Base-by-base conservation (phyloP, 1,140 invertebrate species). In the Heliconius nattereri region DNA sequence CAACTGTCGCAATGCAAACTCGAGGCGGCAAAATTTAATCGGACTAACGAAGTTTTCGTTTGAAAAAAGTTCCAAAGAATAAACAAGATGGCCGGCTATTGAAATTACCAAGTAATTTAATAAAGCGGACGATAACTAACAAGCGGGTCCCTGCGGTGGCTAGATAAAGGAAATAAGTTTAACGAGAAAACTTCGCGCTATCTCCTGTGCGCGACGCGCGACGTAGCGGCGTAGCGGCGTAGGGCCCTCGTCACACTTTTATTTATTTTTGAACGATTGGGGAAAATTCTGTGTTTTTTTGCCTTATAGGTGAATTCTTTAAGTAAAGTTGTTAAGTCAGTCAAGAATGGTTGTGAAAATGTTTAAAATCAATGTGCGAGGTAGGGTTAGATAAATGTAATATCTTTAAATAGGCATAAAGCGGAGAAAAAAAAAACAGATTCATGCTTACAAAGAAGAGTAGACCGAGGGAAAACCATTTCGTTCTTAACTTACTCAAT, bases 81-180 rank as follows among this genome's bases (percentile, higher is more conserved):
- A 89, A 89, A 89, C 85, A 88, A 85, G 83, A 81, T 76, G 81
- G 76, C 80, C 83, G 81, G 81, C 84, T 83, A 87, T 86, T 89
- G 87, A 88, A 91, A 91, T 90, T 88, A 88, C 86, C 86, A 88
- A 91, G 88, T 88, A 91, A 91, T 88, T 91, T 88, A 91, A 91
- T 90, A 91, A 90, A 89, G 84, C 81, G 84, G 81, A 72, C 84
- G 87, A 89, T 91, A 90, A 89, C 84, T 85, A 87, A 85, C 80
- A 83, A 84, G 83, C 82, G 82, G 49, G 71, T 81, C 85, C 83
- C 83, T 78, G 86, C 84, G 81, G 86, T 78, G 84, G 86, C 85
- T 85, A 88, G 87, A 90, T 90, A 91, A 90, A 87, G 89, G 86
- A 80, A 90, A 89, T 89, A 91, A 91, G 86, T 91, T 91, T 89